Evolutionary conservation across 1,140 invertebrate species (phyloP).

Genomic region (Drosophila kepulauana): DNA sequence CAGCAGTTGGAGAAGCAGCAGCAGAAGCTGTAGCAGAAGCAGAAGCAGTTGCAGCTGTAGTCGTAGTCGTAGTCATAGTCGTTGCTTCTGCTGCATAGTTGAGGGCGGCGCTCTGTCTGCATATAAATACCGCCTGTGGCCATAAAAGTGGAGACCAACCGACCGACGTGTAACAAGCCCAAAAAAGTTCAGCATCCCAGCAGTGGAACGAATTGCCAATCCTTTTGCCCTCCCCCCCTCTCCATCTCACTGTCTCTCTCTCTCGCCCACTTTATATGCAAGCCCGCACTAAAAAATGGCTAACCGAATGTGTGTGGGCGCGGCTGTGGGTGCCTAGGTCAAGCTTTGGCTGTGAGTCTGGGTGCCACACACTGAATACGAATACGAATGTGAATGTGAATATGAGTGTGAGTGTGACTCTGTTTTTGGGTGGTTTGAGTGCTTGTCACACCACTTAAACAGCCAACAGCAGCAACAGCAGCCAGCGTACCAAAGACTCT

Average conservation of each 20-base stretch:
- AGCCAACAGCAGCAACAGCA: neutral
- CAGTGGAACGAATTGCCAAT: constrained; percentile 43
- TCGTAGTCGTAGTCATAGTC: no score
- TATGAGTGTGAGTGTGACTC: constrained; percentile 2
- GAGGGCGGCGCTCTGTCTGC: constrained; percentile 68
- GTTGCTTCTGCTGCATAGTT: constrained; percentile 46
- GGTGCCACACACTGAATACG: constrained; percentile 17
- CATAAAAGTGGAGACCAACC: constrained; percentile 85
- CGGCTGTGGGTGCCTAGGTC: constrained; percentile 63
- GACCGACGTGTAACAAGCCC: constrained; percentile 68
- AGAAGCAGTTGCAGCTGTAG: neutral
- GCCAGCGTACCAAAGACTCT: constrained; percentile 19
- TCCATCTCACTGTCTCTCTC: neutral
- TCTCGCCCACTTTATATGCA: neutral
- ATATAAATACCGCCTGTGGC: constrained; percentile 85
- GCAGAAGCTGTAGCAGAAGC: neutral
- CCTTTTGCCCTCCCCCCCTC: constrained; percentile 11
- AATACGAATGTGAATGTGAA: constrained; percentile 30
- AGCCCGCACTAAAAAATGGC: constrained; percentile 78
- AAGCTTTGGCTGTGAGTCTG: constrained; percentile 3
- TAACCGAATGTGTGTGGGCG: constrained; percentile 81
- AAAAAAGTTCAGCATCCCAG: constrained; percentile 43
- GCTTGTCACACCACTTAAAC: constrained; percentile 33
- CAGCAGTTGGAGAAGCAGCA: neutral
- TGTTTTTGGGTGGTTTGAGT: constrained; percentile 17